Evolutionary conservation across 2,888 invertebrate genomes (phyloP), one percentile per base, ranked within the genome.

Genomic region (Anorthoa munda): DNA sequence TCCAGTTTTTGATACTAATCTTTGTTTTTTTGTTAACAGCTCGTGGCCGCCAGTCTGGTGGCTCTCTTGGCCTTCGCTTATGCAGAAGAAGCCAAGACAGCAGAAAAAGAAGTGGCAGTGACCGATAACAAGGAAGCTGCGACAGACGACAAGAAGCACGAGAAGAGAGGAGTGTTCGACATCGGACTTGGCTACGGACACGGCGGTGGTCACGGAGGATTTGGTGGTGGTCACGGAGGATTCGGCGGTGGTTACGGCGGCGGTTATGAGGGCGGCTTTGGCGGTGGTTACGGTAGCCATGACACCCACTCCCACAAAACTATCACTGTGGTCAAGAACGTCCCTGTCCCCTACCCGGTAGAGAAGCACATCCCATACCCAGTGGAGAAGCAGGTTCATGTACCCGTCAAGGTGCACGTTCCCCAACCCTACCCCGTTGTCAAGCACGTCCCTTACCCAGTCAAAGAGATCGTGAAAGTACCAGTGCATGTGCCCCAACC

Each of bases 321-420:
- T 61, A 92, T 98, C 81, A 98, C 98, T 17, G 97, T 98, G 46
- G 97, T 98, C 84, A 98, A 98, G 94, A 98, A 97, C 82, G 97
- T 98, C 65, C 97, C 97, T 50, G 97, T 97, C 60, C 97, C 97
- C 60, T 97, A 98, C 91, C 98, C 97, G 70, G 98, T 98, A 72
- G 97, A 98, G 88, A 97, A 97, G 86, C 97, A 97, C 87, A 97
- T 98, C 71, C 97, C 97, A 65, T 97, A 97, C 87, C 98, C 98
- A 2, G 97, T 97, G 17, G 97, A 97, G 85, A 97, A 97, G 89
- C 96, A 97, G 63, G 91, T 97, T n/a, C 97, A 96, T 23, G 95
- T 95, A 83, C 97, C 97, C 72, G 96, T 97, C 21, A 97, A 97
- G 90, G 97, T 98, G 55, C 97, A 95, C 76, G 97, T 97, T 63